phyloP scores from a whole-genome alignment of 1,140 invertebrate genomes.

The Drosophila parabipectinata region DNA sequence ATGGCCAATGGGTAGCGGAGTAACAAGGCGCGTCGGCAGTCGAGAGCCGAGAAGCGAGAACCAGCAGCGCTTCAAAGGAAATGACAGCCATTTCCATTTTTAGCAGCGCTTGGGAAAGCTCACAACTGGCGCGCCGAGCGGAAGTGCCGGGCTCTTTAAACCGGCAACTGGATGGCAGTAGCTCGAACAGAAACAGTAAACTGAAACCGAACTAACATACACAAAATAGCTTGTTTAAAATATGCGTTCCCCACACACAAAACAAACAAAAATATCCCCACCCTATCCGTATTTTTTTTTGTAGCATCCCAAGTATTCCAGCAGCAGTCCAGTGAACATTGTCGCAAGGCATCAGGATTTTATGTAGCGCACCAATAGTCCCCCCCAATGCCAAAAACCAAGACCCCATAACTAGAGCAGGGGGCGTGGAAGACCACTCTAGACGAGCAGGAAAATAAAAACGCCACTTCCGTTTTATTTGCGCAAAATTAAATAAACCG shows the following conservation, averaged over 20 bases:
- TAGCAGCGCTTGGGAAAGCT: slow-evolving; percentile 65
- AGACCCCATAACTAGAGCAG: not conserved
- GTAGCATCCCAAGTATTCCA: slow-evolving; percentile 5
- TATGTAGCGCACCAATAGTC: slow-evolving; percentile 74
- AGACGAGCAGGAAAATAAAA: slow-evolving; percentile 64
- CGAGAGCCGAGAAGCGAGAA: slow-evolving; percentile 4
- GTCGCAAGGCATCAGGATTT: slow-evolving; percentile 76
- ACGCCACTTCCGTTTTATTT: slow-evolving; percentile 82
- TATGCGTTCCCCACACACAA: slow-evolving; percentile 28
- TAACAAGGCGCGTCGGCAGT: slow-evolving; percentile 13
- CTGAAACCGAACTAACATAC: slow-evolving; percentile 26
- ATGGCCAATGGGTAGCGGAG: slow-evolving; percentile 32
- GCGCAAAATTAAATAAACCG: slow-evolving; percentile 82
- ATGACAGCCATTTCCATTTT: slow-evolving; percentile 69
- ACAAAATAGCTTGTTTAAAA: slow-evolving; percentile 75
- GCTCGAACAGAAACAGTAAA: slow-evolving; percentile 10
- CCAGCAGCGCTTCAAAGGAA: slow-evolving; percentile 53
- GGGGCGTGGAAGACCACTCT: slow-evolving; percentile 12
- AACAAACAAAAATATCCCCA: slow-evolving; percentile 39
- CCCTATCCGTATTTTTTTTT: slow-evolving; percentile 29
- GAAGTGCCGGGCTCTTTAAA: slow-evolving; percentile 56
- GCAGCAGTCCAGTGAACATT: slow-evolving; percentile 59
- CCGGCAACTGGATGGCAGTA: not conserved
- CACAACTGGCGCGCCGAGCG: slow-evolving; percentile 56
- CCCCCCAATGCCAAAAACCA: slow-evolving; percentile 12